Evolutionary conservation across 64 coral and sea anemone species (phyloP).

Genomic region (Stylophora pistillata): DNA sequence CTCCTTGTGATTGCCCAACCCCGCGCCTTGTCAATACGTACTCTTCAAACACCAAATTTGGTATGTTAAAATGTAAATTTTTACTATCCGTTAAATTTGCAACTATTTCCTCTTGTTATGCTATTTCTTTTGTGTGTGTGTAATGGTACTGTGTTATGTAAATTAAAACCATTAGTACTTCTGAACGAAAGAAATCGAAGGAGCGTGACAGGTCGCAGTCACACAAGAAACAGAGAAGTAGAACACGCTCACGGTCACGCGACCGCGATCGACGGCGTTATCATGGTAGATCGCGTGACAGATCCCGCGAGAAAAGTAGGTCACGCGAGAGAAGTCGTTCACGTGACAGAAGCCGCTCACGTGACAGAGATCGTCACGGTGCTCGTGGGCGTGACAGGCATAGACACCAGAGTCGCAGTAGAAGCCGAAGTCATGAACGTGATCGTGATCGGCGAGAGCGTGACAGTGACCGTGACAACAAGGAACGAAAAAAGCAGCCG

Average conservation of each 20-base stretch:
- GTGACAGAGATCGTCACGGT: slow-evolving; percentile 53
- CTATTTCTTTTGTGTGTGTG: neutral
- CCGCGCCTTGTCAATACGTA: neutral
- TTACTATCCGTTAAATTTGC: neutral
- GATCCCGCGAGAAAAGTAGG: slow-evolving; percentile 63
- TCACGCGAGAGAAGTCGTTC: slow-evolving; percentile 74
- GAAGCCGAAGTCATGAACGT: slow-evolving; percentile 66
- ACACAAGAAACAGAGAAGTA: slow-evolving; percentile 62
- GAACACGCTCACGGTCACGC: slow-evolving; percentile 66
- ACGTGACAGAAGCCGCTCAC: slow-evolving; percentile 63
- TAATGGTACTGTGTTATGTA: slow-evolving; percentile 19
- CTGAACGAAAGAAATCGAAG: slow-evolving; percentile 44
- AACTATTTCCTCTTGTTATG: neutral
- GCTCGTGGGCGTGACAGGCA: slow-evolving; percentile 47
- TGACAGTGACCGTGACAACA: slow-evolving; percentile 44
- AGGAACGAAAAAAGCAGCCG: slow-evolving; percentile 27
- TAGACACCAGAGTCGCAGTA: slow-evolving; percentile 50
- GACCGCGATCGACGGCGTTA: slow-evolving; percentile 57
- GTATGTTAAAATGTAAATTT: slow-evolving; percentile 20
- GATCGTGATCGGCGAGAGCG: slow-evolving; percentile 51
- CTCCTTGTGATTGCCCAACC: neutral
- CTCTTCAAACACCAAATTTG: slow-evolving; percentile 1
- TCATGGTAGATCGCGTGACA: slow-evolving; percentile 73
- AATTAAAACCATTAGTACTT: slow-evolving; percentile 40
- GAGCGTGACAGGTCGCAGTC: slow-evolving; percentile 55